A percentile compares a stretch with the other conserved stretches of the same genome.
phyloP scores from a whole-genome alignment of 2,888 invertebrate genomes.

The Gnatocerus cornutus region DNA sequence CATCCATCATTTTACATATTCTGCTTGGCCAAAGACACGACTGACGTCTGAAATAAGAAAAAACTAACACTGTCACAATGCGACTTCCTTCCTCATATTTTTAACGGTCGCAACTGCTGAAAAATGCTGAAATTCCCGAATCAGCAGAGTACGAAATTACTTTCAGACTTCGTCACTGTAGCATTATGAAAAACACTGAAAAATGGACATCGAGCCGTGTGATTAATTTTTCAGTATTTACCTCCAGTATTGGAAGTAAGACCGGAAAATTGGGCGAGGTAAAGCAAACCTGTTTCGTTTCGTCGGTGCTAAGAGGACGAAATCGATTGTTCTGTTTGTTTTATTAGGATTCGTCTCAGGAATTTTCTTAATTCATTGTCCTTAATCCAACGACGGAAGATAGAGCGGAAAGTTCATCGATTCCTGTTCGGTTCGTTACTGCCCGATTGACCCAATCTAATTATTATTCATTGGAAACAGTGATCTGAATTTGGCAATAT shows the following conservation, averaged over 20 bases:
- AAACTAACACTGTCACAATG: not conserved
- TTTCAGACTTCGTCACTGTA: not conserved
- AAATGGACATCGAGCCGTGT: not conserved
- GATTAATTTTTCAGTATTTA: conserved; percentile 18
- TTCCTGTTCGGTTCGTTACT: conserved; percentile 21
- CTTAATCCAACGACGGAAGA: not conserved
- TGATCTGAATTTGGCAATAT: conserved; percentile 6
- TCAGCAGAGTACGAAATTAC: conserved; percentile 4
- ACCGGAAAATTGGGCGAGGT: not conserved
- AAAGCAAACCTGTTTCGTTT: conserved; percentile 1
- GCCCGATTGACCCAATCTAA: conserved; percentile 9
- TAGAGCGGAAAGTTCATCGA: not conserved
- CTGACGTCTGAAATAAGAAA: not conserved
- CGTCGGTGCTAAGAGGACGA: conserved; percentile 7
- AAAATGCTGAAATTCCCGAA: not conserved
- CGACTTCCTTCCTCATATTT: not conserved
- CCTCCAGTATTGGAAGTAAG: conserved; percentile 11
- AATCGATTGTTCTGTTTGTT: conserved; percentile 24
- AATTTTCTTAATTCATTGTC: no score
- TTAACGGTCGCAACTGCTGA: not conserved
- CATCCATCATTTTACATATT: not conserved
- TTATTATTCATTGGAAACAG: conserved; percentile 27
- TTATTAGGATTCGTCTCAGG: not conserved
- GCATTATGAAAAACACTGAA: not conserved
- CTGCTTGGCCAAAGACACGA: not conserved